Percentiles rank a stretch among this genome's conserved stretches.
Evolutionary conservation across 2,113 vertebrate genomes (phyloP).

Genomic region (Castor canadensis): DNA sequence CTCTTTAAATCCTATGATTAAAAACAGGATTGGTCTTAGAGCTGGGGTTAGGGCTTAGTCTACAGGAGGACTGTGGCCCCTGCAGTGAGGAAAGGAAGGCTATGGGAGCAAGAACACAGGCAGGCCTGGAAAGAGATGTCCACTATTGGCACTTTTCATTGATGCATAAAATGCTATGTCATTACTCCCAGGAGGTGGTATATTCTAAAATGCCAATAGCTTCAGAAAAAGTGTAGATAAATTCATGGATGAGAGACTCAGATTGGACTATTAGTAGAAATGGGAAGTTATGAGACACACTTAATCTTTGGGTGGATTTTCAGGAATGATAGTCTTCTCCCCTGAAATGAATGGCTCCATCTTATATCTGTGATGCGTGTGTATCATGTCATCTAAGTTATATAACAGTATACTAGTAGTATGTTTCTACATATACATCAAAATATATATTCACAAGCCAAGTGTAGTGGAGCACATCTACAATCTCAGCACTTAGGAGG

Average conservation of each 20-base stretch:
- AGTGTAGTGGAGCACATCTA: too few relatives aligned
- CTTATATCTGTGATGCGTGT: background rate
- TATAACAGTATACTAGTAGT: background rate
- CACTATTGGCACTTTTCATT: constrained; percentile 24
- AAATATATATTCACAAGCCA: background rate
- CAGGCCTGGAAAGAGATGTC: background rate
- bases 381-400: background rate
- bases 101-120: background rate
- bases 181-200: constrained; percentile 21
- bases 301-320: constrained; percentile 9
- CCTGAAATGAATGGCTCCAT: background rate
- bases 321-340: background rate
- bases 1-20: constrained; percentile 19
- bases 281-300: background rate
- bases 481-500: too few relatives aligned
- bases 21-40: background rate
- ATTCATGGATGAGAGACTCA: constrained; percentile 54
- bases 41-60: background rate
- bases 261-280: constrained; percentile 33
- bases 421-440: background rate
- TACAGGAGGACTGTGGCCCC: background rate
- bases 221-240: constrained; percentile 49
- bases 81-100: background rate
- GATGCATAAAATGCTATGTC: constrained; percentile 5
- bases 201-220: constrained; percentile 60